Base-by-base conservation (phyloP, 2,888 invertebrate species). In the Thecocarcelia acutangulata region DNA sequence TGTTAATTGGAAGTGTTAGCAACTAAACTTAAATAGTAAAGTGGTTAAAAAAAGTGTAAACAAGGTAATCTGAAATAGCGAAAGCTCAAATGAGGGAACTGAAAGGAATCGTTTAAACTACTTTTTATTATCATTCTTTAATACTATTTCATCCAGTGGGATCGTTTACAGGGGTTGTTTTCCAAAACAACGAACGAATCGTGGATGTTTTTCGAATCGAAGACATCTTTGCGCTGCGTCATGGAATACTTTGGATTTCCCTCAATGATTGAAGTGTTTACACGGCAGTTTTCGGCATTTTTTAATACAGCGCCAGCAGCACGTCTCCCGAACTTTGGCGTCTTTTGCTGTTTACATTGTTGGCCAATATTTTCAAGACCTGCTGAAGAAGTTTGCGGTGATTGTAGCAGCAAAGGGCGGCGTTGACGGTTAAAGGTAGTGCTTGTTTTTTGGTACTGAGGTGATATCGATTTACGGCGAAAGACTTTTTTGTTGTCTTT, bases 171-270 rank as follows among this genome's bases (percentile, higher is more conserved):
- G 0, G 90, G 89, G 59, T 90, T 90, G 56, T 81, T 76, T 33
- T 90, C 87, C 2, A 91, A 84, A n/a, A 91, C 89, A 66, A 91
- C 87, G 86, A 91, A 91, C 2, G 90, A 87, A 48, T 85, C 84
- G 48, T 86, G 85, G 15, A 84, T 86, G 44, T 85, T 86, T 37
- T 87, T 87, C 0, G 84, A 81, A 21, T 85, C 85, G n/a, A 84
- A 87, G 50, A 86, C 87, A 37, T 83, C 80, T 2, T 86, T 84
- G 0, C 85, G 85, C 75, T 85, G 85, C 24, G 85, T 86, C 12
- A 87, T 64, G 0, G 87, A 84, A 84, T 91, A 91, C 69, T 89
- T 89, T 50, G 87, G 86, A 87, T 89, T 90, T 0, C 88, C 88
- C 78, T 90, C 90, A 37, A 88, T 85, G 6, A 90, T 86, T 9